These are phyloP conservation scores for Aethina tumida DNA, from an alignment of 1,140 invertebrate species.

Conservation along the genomic window DNA sequence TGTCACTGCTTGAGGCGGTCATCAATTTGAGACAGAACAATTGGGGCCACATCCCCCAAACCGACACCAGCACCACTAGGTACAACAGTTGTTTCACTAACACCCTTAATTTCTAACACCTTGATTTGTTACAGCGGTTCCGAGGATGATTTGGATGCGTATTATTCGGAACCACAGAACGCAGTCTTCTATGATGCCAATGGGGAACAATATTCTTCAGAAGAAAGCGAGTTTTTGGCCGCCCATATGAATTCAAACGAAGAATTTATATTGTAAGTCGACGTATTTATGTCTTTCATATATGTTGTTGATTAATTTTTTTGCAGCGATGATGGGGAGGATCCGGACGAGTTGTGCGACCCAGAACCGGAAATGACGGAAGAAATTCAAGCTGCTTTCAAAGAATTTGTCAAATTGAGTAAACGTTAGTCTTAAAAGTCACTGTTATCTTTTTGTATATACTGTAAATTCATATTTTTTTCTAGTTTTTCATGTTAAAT, in stretches of 20 bases:
- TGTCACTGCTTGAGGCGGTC: constrained; percentile 24
- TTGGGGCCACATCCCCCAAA: constrained; percentile 28
- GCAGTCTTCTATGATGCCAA: constrained; percentile 41
- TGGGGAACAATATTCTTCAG: constrained; percentile 39
- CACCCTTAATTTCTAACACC: too few species aligned
- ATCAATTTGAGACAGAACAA: constrained; percentile 25
- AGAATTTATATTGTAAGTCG: constrained; percentile 22
- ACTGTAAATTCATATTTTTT: too few species aligned
- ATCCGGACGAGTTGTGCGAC: constrained; percentile 37
- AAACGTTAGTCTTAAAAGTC: constrained; percentile 27
- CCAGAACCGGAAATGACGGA: constrained; percentile 43
- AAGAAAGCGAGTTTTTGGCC: constrained; percentile 40
- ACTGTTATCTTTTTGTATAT: too few species aligned
- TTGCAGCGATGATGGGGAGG: constrained; percentile 32
- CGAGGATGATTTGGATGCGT: constrained; percentile 14
- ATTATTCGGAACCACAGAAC: constrained; percentile 17
- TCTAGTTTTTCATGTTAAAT: too few species aligned
- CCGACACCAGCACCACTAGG: constrained; percentile 2
- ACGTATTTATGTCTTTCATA: neutral
- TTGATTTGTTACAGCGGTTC: too few species aligned
- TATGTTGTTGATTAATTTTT: too few species aligned
- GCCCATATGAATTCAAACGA: constrained; percentile 20
- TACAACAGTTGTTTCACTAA: too few species aligned
- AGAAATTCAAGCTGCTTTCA: constrained; percentile 42
- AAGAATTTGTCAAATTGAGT: constrained; percentile 38